Conservation (phyloP, 2,888 invertebrate species). For the Mesochorus sp. region DNA sequence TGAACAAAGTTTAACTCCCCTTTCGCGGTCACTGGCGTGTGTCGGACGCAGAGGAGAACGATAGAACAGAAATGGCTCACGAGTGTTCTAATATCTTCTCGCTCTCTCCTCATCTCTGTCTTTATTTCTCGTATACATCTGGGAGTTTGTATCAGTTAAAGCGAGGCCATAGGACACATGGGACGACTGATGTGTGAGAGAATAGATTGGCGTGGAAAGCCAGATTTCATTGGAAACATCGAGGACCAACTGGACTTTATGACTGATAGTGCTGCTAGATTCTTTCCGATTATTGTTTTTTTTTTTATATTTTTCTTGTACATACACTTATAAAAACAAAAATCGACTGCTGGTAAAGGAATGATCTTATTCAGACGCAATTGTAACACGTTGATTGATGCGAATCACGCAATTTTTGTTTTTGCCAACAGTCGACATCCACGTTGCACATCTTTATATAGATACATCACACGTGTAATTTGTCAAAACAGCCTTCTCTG, state of each 20-base stretch:
- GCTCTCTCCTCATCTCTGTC: not conserved
- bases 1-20: conserved; percentile 37
- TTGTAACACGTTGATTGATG: not conserved
- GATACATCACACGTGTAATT: conserved; percentile 26
- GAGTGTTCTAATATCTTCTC: not conserved
- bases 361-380: too few relatives aligned
- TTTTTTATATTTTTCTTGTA: not conserved
- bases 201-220: not conserved
- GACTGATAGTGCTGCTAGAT: not conserved
- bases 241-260: not conserved
- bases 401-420: not conserved
- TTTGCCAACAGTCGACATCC: not conserved
- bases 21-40: conserved; percentile 43
- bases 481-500: conserved; percentile 75
- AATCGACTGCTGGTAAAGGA: too few relatives aligned
- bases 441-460: not conserved
- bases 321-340: not conserved
- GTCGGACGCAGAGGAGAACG: conserved; percentile 21
- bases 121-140: conserved; percentile 7
- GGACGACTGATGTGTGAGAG: conserved; percentile 1
- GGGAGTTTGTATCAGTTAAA: conserved; percentile 43
- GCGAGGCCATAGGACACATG: conserved; percentile 8
- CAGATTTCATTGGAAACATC: conserved; percentile 23
- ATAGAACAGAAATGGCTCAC: not conserved
- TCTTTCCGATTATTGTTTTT: not conserved